phyloP scores from a whole-genome alignment of 1,140 invertebrate species.

The Zaprionus africanus region DNA sequence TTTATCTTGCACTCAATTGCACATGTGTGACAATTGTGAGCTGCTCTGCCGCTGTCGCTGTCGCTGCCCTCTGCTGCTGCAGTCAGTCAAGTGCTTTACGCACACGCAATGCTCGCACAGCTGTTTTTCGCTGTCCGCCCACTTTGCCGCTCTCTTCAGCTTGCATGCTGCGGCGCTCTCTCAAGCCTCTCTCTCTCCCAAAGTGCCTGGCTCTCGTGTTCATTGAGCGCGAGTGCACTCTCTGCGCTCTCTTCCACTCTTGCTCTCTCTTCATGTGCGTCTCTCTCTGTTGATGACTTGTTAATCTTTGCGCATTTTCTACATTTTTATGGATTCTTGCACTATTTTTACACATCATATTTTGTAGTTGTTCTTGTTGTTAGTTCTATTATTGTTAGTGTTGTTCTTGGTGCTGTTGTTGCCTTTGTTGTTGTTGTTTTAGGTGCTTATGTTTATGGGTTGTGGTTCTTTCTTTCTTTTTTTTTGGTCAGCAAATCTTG shows the following conservation, averaged over 20 bases:
- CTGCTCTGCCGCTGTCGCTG: conserved; percentile 6
- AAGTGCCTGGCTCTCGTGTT: background rate
- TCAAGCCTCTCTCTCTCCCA: conserved; percentile 13
- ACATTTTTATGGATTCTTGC: conserved; percentile 79
- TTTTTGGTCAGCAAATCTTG: conserved; percentile 43
- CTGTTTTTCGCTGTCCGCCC: conserved; percentile 10
- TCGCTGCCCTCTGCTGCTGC: background rate
- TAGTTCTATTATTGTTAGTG: conserved; percentile 8
- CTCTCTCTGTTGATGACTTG: conserved; percentile 53
- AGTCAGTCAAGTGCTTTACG: conserved; percentile 39
- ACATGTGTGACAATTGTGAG: conserved; percentile 26
- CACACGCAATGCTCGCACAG: conserved; percentile 49
- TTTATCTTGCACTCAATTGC: conserved; percentile 34
- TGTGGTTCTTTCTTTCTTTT: conserved; percentile 10
- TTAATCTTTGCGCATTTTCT: conserved; percentile 58
- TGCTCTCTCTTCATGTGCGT: background rate
- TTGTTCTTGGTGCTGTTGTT: conserved; percentile 5
- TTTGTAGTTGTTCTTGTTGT: conserved; percentile 18
- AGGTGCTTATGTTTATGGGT: conserved; percentile 49
- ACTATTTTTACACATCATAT: conserved; percentile 72
- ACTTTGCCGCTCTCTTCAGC: background rate
- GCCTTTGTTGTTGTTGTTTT: conserved; percentile 30
- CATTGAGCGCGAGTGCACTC: background rate
- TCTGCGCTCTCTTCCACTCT: background rate
- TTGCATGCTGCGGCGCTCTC: background rate